Base-by-base conservation (phyloP, 2,888 invertebrate species). In the Ormyrus nitidulus region DNA sequence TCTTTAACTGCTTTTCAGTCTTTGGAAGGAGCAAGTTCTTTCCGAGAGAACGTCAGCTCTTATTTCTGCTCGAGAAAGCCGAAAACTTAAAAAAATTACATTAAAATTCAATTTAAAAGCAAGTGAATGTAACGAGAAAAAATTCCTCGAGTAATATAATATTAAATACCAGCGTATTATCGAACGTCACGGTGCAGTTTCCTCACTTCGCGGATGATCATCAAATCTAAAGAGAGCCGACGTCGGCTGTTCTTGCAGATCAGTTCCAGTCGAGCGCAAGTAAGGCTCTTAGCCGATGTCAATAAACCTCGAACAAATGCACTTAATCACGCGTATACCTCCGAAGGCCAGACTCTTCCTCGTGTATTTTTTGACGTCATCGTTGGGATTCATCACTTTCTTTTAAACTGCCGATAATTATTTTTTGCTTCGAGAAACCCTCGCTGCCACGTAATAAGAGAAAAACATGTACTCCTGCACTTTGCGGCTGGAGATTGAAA, bases 271-370 rank as follows among this genome's bases (percentile, higher is more conserved):
- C 83, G 85, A 85, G 83, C 83, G 85, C 82, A 83, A 84, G 80
- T 77, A 80, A 81, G 83, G 83, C 81, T 81, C 82, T 84, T 84
- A 82, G 70, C 83, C 82, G 84, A 84, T 84, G 85, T 85, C 84
- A 84, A 85, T 84, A 85, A 85, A 86, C 84, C 81, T 84, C 83
- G 81, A 83, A 85, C 85, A 84, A 86, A 85, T 84, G 85, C 84
- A 86, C 84, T 86, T 86, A 86, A 87, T 85, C 85, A 86, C 83
- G 86, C 86, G 82, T 83, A 74, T 64, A 66, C 65, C 64, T 69
- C 13, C 54, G 64, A 74, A 73, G 77, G 81, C 71, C 72, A 62
- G 66, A 69, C 77, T 80, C 68, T 9, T 58, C 51, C 66, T 10
- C 44, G 48, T 7, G n/a, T 49, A 49, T 79, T 68, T 68, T 64